Base-by-base conservation (phyloP, 2,797 vertebrate genomes). In the Cottoperca gobio region DNA sequence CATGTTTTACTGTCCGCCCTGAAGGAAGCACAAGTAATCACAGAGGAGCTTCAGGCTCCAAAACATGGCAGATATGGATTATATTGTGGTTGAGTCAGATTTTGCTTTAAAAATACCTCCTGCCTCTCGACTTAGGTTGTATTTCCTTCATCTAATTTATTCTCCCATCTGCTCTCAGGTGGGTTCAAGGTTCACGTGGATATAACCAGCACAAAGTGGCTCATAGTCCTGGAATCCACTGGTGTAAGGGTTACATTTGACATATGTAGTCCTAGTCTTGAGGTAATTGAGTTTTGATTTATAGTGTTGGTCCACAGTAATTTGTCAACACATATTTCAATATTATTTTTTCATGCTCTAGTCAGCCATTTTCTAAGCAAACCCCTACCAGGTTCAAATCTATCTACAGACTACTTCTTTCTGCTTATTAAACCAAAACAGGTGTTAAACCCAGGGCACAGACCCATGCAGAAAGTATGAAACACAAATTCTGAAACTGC, bases 1-100 rank as follows among this genome's bases (percentile, higher is more conserved):
- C 39, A 49, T 37, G 49, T 69, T 79, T 77, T 76, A 54, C 63
- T 50, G 59, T 63, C 55, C 4, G 7, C 31, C 68, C 57, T 17
- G 61, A 78, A 64, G 79, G 57, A 58, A 43, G 53, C 33, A 28
- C 31, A 60, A n/a, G 54, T 64, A 69, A 68, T 64, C 64, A 64
- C 64, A 24, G 21, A 26, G 28, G n/a, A 42, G 33, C 49, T 66
- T 49, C 46, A 46, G 48, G 28, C 42, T 43, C 31, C 17, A n/a
- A 24, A 72, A 74, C 33, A 39, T 50, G 31, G 53, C 31, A 55
- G 52, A 37, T 77, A 37, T 57, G 9, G n/a, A 70, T 76, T 58
- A 66, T 17, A 60, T 4, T 37, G 46, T 26, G 45, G 28, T n/a
- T 35, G 39, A 67, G 53, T 23, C 48, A n/a, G 54, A 49, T 70